A percentile compares a stretch with the other conserved stretches of the same genome.
Conservation (phyloP, 2,113 vertebrate genomes). For the Melierax canorus region DNA sequence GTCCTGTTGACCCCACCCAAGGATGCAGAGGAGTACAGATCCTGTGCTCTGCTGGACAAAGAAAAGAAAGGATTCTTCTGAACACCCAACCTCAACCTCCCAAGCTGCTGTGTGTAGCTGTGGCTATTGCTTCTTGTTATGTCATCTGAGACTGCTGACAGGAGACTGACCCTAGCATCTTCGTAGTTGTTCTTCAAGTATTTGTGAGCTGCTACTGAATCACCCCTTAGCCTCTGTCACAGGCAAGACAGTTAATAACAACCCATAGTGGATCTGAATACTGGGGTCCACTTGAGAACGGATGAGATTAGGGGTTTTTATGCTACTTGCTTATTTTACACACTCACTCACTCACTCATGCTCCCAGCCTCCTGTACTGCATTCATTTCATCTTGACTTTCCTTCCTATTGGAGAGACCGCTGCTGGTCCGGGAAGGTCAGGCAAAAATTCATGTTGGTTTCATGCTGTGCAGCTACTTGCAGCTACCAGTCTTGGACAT, state of each 20-base stretch:
- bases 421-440: background rate
- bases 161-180: background rate
- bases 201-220: background rate
- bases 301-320: background rate
- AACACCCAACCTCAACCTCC: background rate
- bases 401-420: accelerated
- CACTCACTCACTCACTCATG: background rate
- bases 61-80: background rate
- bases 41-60: background rate
- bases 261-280: background rate
- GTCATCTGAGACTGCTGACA: background rate
- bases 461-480: background rate
- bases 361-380: background rate
- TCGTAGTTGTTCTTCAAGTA: background rate
- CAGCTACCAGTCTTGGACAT: background rate
- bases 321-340: background rate
- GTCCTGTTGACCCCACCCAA: background rate
- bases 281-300: background rate
- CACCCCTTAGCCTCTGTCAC: background rate
- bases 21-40: background rate
- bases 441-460: background rate
- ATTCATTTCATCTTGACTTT: background rate
- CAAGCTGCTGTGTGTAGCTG: background rate
- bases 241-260: background rate
- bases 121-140: background rate